Base-by-base conservation (phyloP, 2,113 vertebrate genomes). In the Corythornis cristatus region DNA sequence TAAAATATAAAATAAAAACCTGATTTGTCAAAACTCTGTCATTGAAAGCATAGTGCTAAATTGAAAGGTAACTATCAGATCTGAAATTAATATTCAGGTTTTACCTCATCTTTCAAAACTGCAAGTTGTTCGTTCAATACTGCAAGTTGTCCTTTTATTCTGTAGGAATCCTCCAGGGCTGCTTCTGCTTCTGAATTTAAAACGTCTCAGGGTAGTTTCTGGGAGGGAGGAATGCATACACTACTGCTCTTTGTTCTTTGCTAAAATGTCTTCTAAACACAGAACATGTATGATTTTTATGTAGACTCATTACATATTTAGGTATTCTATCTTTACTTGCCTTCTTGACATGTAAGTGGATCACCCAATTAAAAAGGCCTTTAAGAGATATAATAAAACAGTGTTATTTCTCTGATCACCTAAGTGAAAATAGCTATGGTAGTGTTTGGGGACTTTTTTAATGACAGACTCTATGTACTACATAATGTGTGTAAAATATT, bases 31-130 rank as follows among this genome's bases (percentile, higher is more conserved):
- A 1, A 45, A 43, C 0, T 26, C 11, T n/a, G 3, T 62, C 4
- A 17, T 0, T 2, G 5, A 46, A 67, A 85, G 13, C 8, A n/a
- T 3, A 3, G 1, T 45, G 11, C 37, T 80, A 3, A 4, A 4
- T 60, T 78, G 18, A 31, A 16, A 57, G 4, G 8, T 5, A 78
- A 37, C 57, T 60, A 48, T 61, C 12, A 58, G 9, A 35, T 58
- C 7, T 37, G 23, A 62, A 82, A 50, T 25, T 33, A 56, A 31
- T 37, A 61, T 12, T 61, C 2, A 25, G 5, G 15, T 87, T 79
- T 85, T 73, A 2, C 5, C 3, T 76, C 20, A 43, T 61, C 23
- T 88, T 76, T 76, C 54, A 62, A 88, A 95, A 51, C 10, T 53
- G 7, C 4, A 60, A 48, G 5, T 15, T 83, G 5, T 35, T 61